Base-by-base conservation (phyloP, 92 coral and sea anemone species). In the Heteractis magnifica region DNA sequence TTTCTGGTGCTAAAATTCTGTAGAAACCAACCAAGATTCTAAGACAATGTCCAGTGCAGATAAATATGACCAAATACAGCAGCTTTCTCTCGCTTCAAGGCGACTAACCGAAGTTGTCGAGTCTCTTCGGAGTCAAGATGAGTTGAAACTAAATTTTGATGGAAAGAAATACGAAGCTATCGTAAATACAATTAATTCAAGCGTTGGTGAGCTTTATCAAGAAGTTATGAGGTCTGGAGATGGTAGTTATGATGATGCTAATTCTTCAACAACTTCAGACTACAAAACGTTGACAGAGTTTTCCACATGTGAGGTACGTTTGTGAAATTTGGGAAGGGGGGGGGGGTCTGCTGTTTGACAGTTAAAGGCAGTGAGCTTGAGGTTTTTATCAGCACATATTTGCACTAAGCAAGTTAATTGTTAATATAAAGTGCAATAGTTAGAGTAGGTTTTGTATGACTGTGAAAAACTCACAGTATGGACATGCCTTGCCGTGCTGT, bases 191-290 rank as follows among this genome's bases (percentile, higher is more conserved):
- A 60, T 86, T 12, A 83, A 77, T 60, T 78, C 74, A 52, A 82
- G 55, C 26, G 86, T 88, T 52, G 65, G 72, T 78, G 87, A 77
- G 75, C 79, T 89, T 1, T 79, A 89, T 79, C 87, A 79, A 50
- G 12, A 81, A 48, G 73, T 82, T 58, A 85, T 89, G 81, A 62
- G 41, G 55, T 51, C 49, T 13, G 75, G 49, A 62, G 88, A 79
- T 48, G 68, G 83, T 71, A 72, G 77, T n/a, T 70, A 13, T 51
- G 81, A 7, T 12, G 71, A 2, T 49, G 23, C 5, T 51, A 34
- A 51, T 70, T 0, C 49, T 34, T 8, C 13, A 8, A 8, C 58
- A 8, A 53, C 10, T 53, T 53, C 13, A 53, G 0, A 2, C 58
- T 8, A 53, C 44, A 34, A 34, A 34, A 34, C 44, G 58, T 53